Conservation (phyloP, 2,113 vertebrate species). For the Glaucidium brasilianum region DNA sequence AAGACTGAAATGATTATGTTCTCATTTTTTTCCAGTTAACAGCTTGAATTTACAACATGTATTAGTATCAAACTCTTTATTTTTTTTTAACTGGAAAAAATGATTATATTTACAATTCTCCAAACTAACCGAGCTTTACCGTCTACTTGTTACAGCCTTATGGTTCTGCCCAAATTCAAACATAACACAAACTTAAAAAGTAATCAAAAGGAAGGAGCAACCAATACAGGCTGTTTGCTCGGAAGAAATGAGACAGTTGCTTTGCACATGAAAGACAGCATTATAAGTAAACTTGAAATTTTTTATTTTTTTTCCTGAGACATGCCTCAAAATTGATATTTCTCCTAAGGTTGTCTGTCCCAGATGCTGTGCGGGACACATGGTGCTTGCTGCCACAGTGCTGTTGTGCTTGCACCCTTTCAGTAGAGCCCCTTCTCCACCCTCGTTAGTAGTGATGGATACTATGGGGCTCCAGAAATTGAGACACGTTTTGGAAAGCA, state of each 20-base stretch:
- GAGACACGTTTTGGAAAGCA: background rate
- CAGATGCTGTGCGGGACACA: background rate
- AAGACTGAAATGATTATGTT: background rate
- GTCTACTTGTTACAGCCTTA: background rate
- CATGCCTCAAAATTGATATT: background rate
- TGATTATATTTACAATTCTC: background rate
- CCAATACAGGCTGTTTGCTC: background rate
- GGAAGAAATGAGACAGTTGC: background rate
- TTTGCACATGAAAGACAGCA: background rate
- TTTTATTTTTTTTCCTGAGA: background rate
- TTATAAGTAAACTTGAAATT: background rate
- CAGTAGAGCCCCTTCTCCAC: background rate
- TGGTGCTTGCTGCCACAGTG: background rate
- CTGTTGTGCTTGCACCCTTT: too few species aligned
- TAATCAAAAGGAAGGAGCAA: background rate
- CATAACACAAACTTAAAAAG: background rate
- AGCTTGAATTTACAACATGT: background rate
- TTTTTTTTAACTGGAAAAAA: background rate
- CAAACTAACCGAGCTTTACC: background rate
- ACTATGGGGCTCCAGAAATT: background rate
- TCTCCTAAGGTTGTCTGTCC: background rate
- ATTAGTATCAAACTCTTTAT: background rate
- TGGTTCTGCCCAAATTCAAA: background rate
- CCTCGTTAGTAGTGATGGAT: rapidly evolving
- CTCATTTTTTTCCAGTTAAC: background rate